These are phyloP conservation scores for Orchestia grillus DNA, from an alignment of 1,140 invertebrate species.

Conservation along the genomic window DNA sequence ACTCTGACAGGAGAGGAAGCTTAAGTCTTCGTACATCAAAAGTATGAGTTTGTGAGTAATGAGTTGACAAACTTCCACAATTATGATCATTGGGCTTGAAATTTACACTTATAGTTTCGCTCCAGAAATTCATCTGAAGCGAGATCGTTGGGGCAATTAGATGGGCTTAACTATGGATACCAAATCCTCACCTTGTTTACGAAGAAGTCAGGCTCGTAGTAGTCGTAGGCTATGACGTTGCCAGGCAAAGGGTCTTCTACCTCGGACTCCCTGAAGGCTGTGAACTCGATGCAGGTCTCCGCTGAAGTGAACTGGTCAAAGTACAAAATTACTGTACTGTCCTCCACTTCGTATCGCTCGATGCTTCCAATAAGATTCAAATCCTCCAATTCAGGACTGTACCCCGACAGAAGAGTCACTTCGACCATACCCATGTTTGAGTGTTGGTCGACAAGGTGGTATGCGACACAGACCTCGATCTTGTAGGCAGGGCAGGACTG, in stretches of 20 bases:
- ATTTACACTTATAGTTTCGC: too few relatives aligned
- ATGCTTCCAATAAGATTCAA: background rate
- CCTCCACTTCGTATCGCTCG: background rate
- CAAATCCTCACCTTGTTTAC: background rate
- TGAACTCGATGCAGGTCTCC: background rate
- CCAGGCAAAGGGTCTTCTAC: background rate
- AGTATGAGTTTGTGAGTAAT: too few relatives aligned
- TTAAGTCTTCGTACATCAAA: too few relatives aligned
- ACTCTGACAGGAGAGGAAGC: too few relatives aligned
- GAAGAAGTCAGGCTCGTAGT: background rate
- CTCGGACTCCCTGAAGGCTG: background rate
- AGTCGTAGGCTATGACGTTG: background rate
- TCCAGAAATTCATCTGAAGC: too few relatives aligned
- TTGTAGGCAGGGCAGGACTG: background rate
- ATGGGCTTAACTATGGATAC: too few relatives aligned
- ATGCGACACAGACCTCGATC: background rate
- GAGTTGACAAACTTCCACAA: too few relatives aligned
- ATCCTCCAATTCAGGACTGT: background rate
- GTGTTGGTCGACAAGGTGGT: background rate
- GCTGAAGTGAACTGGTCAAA: slow-evolving; percentile 13
- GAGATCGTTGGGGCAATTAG: too few relatives aligned
- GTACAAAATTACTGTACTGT: background rate
- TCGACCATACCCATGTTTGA: slow-evolving; percentile 18
- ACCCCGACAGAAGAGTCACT: background rate
- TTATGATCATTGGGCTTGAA: too few relatives aligned